Percentiles rank a stretch among this genome's conserved stretches.
These are phyloP conservation scores for Macrotrachela quadricornifera DNA, from an alignment of 1,140 invertebrate genomes.

Conservation along the genomic window DNA sequence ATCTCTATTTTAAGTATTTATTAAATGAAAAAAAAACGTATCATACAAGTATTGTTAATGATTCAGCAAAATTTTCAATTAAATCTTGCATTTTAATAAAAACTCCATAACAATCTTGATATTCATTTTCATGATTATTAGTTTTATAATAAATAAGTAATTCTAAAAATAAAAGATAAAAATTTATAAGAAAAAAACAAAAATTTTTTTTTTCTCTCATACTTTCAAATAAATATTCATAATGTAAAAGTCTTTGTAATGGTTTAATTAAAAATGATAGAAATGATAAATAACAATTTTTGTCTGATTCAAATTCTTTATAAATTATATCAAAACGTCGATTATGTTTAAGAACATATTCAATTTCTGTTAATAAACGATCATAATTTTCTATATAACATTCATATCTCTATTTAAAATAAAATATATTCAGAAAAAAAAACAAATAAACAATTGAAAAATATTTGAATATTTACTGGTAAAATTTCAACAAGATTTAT, in stretches of 20 bases:
- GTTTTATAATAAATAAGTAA: background rate
- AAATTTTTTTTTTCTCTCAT: no score
- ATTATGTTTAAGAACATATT: constrained; percentile 46
- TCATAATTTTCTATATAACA: constrained; percentile 54
- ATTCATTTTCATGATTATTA: background rate
- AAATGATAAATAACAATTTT: background rate
- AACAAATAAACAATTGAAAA: background rate
- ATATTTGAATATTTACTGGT: background rate
- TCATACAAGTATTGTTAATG: background rate
- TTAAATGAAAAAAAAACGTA: no score
- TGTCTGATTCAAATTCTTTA: constrained; percentile 10
- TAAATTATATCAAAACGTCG: constrained; percentile 53
- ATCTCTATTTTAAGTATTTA: no score
- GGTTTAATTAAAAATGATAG: background rate
- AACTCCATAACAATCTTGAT: background rate
- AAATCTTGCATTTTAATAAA: background rate
- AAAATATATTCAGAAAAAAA: background rate
- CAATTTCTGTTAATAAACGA: constrained; percentile 49
- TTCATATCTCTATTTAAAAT: constrained; percentile 46
- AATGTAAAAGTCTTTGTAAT: background rate
- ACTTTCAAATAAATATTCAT: background rate
- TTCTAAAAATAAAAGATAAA: constrained; percentile 1
- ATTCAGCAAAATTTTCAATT: background rate
- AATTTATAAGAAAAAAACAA: no score
- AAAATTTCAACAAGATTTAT: background rate